Evolutionary conservation across 2,113 vertebrate genomes (phyloP), one percentile per base, ranked within the genome.

Genomic region (Genyomyrus donnyi): DNA sequence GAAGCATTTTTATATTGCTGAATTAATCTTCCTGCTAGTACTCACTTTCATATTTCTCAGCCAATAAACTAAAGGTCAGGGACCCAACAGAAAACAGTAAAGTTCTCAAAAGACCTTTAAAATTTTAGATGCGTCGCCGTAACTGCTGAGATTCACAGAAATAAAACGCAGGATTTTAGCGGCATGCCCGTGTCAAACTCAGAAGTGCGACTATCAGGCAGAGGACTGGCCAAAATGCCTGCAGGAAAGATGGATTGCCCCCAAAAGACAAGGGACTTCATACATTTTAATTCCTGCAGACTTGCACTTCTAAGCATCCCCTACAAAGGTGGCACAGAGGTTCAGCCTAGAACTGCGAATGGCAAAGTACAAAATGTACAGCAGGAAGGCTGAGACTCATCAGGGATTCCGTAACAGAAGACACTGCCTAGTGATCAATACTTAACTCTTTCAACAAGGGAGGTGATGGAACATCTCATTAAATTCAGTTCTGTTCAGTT

Each of bases 261-360:
- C 74, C 74, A 80, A 19, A 80, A 80, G 74, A 80, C 74, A 42
- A 80, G 35, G 35, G 74, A 80, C 70, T 80, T 80, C 74, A 80
- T 80, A 80, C 74, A 80, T 80, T 42, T 80, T 80, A 80, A 80
- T 80, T 80, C 74, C 35, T 80, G 74, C 74, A 80, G 74, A 80
- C 31, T 80, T 80, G 74, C 74, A 80, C 15, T 80, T 80, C 74
- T 42, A 80, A 80, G 74, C 74, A 80, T 17, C 31, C 74, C 74
- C 74, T 19, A 42, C 35, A 19, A 80, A 39, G 74, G 74, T 19
- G 35, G 74, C 15, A 39, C 1, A 19, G 13, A 19, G 74, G 35
- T 80, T 80, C 74, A 19, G 13, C 35, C 31, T 2, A 80, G 31
- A 42, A 19, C 74, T 80, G 8, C 13, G 31, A 77, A 77, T 77